Evolutionary conservation across 2,888 invertebrate genomes (phyloP).

Genomic region (Malacosoma neustria): DNA sequence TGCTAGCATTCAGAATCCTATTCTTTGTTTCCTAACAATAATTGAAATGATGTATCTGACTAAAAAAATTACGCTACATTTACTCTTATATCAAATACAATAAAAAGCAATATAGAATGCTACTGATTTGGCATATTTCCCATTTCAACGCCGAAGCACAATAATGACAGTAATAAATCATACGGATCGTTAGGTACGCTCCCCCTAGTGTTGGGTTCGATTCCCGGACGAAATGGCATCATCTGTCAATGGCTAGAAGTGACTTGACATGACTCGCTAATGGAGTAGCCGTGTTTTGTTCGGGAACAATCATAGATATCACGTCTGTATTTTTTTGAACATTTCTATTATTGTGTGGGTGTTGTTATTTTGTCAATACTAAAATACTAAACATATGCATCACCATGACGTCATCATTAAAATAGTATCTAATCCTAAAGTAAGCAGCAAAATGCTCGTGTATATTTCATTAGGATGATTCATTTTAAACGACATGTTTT

Average conservation of each 20-base stretch:
- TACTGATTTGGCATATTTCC: conserved; percentile 31
- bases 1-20: conserved; percentile 33
- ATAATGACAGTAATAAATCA: conserved; percentile 74
- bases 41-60: conserved; percentile 14
- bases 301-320: conserved; percentile 32
- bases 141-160: conserved; percentile 33
- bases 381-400: no score
- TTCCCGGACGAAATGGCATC: conserved; percentile 71
- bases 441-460: no score
- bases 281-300: conserved; percentile 58
- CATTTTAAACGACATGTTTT: no score
- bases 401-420: no score
- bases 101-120: conserved; percentile 14
- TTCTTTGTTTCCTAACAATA: conserved; percentile 19
- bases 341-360: background rate
- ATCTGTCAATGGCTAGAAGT: conserved; percentile 67
- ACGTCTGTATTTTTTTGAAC: conserved; percentile 1
- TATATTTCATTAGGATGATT: no score
- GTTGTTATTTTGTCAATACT: background rate
- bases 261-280: conserved; percentile 69
- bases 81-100: background rate
- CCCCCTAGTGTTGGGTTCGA: conserved; percentile 63
- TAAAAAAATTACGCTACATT: conserved; percentile 8
- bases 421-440: no score
- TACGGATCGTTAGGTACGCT: conserved; percentile 70